Evolutionary conservation across 1,140 invertebrate species (phyloP).

Genomic region (Bombus sylvicola): DNA sequence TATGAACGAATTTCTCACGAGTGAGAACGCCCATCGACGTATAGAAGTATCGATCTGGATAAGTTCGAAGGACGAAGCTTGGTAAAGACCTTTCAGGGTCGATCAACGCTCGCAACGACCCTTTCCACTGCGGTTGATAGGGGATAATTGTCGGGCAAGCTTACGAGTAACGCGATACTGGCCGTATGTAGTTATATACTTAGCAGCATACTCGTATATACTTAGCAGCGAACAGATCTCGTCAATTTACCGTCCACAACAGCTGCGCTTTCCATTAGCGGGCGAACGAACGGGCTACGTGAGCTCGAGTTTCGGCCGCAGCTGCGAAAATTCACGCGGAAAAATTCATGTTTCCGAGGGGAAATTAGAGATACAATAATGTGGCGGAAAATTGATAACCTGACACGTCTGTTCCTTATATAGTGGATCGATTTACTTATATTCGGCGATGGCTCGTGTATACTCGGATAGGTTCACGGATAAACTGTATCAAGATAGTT

Average conservation of each 20-base stretch:
- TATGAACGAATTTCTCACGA: neutral
- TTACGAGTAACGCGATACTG: neutral
- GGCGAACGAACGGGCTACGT: neutral
- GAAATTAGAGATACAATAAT: neutral
- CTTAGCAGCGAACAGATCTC: constrained; percentile 18
- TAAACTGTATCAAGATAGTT: too few relatives aligned
- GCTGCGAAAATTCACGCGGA: constrained; percentile 1
- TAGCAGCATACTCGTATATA: neutral
- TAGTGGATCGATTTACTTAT: neutral
- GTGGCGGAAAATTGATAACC: neutral
- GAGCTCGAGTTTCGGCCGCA: neutral
- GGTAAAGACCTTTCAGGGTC: neutral
- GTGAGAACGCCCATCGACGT: neutral
- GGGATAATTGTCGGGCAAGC: neutral
- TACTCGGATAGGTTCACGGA: too few relatives aligned
- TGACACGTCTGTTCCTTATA: neutral
- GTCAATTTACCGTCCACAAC: constrained; percentile 27
- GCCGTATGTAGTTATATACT: neutral
- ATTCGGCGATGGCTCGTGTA: neutral
- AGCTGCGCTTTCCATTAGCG: constrained; percentile 31
- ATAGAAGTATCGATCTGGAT: neutral
- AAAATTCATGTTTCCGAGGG: neutral
- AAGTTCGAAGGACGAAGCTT: neutral
- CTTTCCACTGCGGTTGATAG: neutral
- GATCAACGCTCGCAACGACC: neutral